phyloP scores from a whole-genome alignment of 2,113 vertebrate genomes.

The Piaya cayana region DNA sequence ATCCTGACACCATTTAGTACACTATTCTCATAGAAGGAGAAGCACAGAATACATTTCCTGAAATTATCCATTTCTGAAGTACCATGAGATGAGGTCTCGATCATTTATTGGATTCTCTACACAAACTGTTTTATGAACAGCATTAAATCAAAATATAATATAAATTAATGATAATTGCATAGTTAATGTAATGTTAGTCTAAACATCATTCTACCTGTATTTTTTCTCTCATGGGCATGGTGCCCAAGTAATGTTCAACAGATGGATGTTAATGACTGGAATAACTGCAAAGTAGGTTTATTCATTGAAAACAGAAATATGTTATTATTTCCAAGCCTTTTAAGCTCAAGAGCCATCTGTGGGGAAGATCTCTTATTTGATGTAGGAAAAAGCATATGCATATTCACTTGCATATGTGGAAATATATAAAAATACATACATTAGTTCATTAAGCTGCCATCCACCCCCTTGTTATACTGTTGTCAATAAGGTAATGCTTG shows the following conservation, averaged over 20 bases:
- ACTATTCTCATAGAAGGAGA: background rate
- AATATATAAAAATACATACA: background rate
- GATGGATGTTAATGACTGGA: conserved; percentile 86
- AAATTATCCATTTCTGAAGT: background rate
- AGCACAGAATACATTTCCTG: background rate
- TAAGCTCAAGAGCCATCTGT: conserved; percentile 12
- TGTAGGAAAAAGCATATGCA: background rate
- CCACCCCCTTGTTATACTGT: background rate
- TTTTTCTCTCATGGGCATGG: conserved; percentile 83
- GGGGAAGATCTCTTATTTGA: background rate
- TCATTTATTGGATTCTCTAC: background rate
- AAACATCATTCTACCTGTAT: conserved; percentile 81
- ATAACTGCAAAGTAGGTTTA: conserved; percentile 79
- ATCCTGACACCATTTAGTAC: background rate
- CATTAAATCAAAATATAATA: background rate
- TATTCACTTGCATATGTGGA: background rate
- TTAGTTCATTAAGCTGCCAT: background rate
- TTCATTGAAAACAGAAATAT: background rate
- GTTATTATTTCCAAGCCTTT: conserved; percentile 4
- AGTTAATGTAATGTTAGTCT: background rate
- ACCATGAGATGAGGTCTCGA: background rate
- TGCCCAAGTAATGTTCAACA: conserved; percentile 86
- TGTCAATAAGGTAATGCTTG: background rate
- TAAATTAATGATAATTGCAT: background rate
- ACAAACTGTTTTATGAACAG: background rate